Conservation (phyloP, 2,797 vertebrate genomes). For the Serranus cabrilla region DNA sequence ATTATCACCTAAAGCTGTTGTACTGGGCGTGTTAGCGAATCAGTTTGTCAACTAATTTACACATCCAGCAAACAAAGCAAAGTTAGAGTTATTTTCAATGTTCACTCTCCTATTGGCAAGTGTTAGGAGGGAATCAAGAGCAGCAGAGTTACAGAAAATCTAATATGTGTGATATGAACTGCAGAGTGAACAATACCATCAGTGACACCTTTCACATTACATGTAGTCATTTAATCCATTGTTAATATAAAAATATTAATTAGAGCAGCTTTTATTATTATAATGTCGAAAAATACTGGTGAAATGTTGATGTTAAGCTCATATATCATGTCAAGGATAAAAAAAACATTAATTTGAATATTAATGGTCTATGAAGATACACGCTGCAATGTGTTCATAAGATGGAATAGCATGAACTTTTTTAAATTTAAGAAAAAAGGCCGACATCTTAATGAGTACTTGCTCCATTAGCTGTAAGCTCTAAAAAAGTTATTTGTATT, state of each 20-base stretch:
- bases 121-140: not conserved
- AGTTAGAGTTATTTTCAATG: too few species aligned
- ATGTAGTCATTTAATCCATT: not conserved
- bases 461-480: slow-evolving; percentile 66
- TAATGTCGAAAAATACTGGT: not conserved
- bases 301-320: slow-evolving; percentile 16
- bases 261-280: not conserved
- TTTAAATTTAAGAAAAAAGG: slow-evolving; percentile 42
- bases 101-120: not conserved
- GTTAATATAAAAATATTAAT: not conserved
- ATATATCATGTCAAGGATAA: slow-evolving; percentile 39
- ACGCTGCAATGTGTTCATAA: slow-evolving; percentile 28
- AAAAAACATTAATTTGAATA: slow-evolving; percentile 43
- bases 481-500: slow-evolving; percentile 50
- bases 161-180: too few species aligned
- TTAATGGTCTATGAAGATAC: slow-evolving; percentile 59
- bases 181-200: too few species aligned
- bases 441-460: slow-evolving; percentile 61
- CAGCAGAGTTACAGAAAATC: not conserved
- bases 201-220: not conserved
- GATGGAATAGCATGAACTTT: slow-evolving; percentile 39
- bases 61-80: not conserved
- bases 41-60: not conserved
- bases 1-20: not conserved
- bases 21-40: not conserved